Evolutionary conservation across 2,797 vertebrate species (phyloP), one percentile per base, ranked within the genome.

Genomic region (Tenualosa thibaudeaui): DNA sequence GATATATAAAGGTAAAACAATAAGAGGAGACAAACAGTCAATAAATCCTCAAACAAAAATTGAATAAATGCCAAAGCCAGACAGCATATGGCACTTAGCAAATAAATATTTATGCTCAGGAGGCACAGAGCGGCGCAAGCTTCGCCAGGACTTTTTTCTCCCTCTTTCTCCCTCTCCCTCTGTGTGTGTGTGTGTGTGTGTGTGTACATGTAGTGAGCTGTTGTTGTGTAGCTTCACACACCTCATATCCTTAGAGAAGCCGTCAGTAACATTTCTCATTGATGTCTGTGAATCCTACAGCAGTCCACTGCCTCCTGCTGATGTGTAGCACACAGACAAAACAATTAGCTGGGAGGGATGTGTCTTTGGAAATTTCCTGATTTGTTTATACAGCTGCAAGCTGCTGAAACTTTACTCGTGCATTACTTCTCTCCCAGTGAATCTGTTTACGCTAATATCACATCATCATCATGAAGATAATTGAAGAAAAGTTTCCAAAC

Each of bases 11-110:
- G 58, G 58, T 24, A 60, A 78, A 78, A 78, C 40, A 40, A 78
- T 22, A 78, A 78, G 17, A 78, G 37, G 13, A 40, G 71, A 78
- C 58, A 60, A 60, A 60, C 71, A 75, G 71, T 43, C 71, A 75
- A 75, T 78, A 78, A 40, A 43, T 78, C 71, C 71, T 43, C 58
- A n/a, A 22, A 43, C 37, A 43, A 71, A 71, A 78, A 78, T 40
- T 43, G 37, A 78, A 78, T 78, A 8, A 78, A 43, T 78, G 71
- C 17, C 71, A 71, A 40, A 71, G 68, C 37, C 68, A 78, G 71
- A 78, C 71, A 43, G 71, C 40, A 46, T 5, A 78, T 17, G 37
- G 37, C 71, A 78, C 40, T 78, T 78, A 8, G 71, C 40, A 40
- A 40, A 78, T 78, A 78, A 17, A 78, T 71, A 40, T 71, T 71